These are phyloP conservation scores for Phymatocera aterrima DNA, from an alignment of 2,888 invertebrate genomes.

Conservation along the genomic window DNA sequence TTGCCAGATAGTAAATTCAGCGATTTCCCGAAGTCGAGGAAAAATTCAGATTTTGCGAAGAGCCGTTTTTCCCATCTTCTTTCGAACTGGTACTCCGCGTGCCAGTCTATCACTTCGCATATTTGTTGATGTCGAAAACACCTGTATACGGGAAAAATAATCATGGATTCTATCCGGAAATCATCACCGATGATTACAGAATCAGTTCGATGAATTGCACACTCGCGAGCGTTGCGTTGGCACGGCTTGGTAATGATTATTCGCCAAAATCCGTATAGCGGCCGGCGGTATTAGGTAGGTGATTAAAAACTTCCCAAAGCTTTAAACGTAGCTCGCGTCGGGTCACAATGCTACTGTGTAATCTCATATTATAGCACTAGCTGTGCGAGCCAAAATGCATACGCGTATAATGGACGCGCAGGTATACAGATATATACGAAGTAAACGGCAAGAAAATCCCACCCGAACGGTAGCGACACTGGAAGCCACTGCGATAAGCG, in stretches of 20 bases:
- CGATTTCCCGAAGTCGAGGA: background rate
- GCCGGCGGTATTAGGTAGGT: background rate
- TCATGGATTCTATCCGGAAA: background rate
- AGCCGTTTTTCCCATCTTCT: background rate
- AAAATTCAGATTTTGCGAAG: background rate
- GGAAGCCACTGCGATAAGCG: too few relatives aligned
- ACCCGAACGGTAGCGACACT: too few relatives aligned
- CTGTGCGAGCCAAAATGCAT: slow-evolving; percentile 54
- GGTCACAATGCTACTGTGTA: slow-evolving; percentile 46
- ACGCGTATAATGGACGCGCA: background rate
- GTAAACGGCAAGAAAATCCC: too few relatives aligned
- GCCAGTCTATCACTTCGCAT: too few relatives aligned
- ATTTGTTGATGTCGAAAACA: background rate
- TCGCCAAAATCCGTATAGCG: background rate
- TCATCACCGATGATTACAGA: slow-evolving; percentile 28
- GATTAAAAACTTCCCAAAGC: background rate
- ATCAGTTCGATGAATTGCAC: slow-evolving; percentile 33
- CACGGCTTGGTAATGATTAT: slow-evolving; percentile 16
- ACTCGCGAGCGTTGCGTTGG: background rate
- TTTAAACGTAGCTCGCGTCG: background rate
- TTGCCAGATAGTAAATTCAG: background rate
- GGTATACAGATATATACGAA: background rate
- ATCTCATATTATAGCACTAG: slow-evolving; percentile 63
- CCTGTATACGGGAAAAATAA: background rate
- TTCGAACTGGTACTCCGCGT: too few relatives aligned